Evolutionary conservation across 2,113 vertebrate species (phyloP).

Genomic region (Macroglossus sobrinus): DNA sequence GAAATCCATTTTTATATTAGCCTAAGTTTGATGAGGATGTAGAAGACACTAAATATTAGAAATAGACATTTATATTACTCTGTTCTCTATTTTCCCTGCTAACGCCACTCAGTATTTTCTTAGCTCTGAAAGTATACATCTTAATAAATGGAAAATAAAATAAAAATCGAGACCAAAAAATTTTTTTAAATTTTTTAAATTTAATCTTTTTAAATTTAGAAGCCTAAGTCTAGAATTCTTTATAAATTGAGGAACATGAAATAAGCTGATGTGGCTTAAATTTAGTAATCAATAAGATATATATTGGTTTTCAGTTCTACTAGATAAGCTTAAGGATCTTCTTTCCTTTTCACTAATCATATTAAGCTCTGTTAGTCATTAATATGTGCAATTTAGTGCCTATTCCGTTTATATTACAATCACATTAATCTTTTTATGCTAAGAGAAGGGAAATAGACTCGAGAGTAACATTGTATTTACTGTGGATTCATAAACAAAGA

Average conservation of each 20-base stretch:
- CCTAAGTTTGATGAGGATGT: background rate
- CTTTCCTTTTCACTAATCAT: background rate
- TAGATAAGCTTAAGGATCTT: background rate
- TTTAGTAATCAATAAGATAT: background rate
- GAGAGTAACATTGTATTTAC: background rate
- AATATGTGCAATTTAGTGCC: background rate
- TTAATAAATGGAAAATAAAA: slow-evolving; percentile 28
- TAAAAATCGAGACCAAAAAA: background rate
- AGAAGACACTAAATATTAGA: background rate
- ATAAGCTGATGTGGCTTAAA: background rate
- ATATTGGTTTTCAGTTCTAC: background rate
- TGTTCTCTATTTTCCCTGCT: background rate
- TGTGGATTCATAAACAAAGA: background rate
- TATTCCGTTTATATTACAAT: background rate
- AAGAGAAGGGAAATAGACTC: background rate
- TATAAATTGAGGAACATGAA: slow-evolving; percentile 10
- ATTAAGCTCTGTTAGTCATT: background rate
- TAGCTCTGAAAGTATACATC: background rate
- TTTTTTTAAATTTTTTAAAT: background rate
- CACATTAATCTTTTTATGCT: background rate
- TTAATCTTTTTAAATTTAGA: background rate
- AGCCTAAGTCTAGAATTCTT: background rate
- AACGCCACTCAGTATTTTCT: background rate
- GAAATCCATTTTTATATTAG: background rate
- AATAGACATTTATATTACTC: background rate